A percentile compares a stretch with the other conserved stretches of the same genome.
These are phyloP conservation scores for Drosophila lini DNA, from an alignment of 1,140 invertebrate species.

Conservation along the genomic window DNA sequence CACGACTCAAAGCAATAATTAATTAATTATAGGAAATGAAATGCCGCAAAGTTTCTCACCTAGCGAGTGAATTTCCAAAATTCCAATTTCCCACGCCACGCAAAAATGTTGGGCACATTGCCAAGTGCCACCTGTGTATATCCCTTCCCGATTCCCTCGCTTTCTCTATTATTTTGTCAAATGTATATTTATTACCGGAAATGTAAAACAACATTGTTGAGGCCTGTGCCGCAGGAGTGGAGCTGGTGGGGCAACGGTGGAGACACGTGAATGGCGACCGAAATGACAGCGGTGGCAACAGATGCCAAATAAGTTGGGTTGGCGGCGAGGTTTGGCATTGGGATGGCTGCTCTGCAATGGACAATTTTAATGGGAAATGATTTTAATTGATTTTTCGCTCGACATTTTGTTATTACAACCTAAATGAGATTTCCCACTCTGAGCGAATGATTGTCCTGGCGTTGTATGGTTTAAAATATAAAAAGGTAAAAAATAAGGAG, in stretches of 20 bases:
- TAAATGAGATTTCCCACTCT: conserved; percentile 62
- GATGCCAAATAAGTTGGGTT: conserved; percentile 54
- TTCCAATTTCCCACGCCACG: conserved; percentile 73
- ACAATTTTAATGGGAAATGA: conserved; percentile 68
- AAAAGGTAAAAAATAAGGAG: conserved; percentile 4
- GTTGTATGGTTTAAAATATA: conserved; percentile 7
- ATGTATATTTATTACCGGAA: conserved; percentile 81
- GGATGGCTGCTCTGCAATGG: conserved; percentile 29
- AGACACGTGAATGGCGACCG: conserved; percentile 41
- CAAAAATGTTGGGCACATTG: conserved; percentile 64
- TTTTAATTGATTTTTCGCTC: conserved; percentile 77
- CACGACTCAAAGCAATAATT: conserved; percentile 64
- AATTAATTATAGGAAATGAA: conserved; percentile 80
- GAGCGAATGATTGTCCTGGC: conserved; percentile 16
- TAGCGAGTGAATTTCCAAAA: conserved; percentile 60
- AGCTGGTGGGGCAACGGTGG: background rate
- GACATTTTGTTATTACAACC: conserved; percentile 68
- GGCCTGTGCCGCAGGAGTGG: background rate
- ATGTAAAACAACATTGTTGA: conserved; percentile 74
- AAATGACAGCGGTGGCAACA: conserved; percentile 72
- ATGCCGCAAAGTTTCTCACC: conserved; percentile 81
- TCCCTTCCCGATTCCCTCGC: background rate
- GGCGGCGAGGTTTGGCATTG: background rate
- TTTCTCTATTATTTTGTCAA: conserved; percentile 72
- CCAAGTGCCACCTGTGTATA: conserved; percentile 45